phyloP scores from a whole-genome alignment of 1,140 invertebrate genomes.

The Rhagoletis pomonella region DNA sequence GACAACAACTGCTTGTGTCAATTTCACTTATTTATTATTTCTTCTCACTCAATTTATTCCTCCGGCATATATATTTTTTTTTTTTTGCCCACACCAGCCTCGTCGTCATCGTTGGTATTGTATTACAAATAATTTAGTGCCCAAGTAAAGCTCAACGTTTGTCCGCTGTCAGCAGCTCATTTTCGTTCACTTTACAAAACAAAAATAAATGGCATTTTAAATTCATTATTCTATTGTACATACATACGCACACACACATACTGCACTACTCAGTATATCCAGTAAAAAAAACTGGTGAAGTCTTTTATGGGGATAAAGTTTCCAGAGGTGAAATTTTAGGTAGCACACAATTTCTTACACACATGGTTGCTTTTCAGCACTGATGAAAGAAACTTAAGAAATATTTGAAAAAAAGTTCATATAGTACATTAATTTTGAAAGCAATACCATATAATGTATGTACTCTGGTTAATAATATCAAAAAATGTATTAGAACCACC shows the following conservation, averaged over 20 bases:
- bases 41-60: constrained; percentile 41
- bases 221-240: not conserved
- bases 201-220: not conserved
- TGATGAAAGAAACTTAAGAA: no score
- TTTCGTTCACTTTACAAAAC: not conserved
- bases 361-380: no score
- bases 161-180: not conserved
- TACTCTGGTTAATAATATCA: no score
- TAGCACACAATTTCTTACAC: no score
- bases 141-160: not conserved
- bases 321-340: no score
- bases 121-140: constrained; percentile 24
- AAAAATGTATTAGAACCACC: no score
- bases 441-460: no score
- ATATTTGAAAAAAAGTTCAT: no score
- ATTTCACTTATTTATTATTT: constrained; percentile 19
- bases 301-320: no score
- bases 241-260: not conserved
- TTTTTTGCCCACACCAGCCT: not conserved
- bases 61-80: not conserved
- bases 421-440: no score
- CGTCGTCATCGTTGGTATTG: not conserved
- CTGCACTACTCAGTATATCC: no score
- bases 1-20: not conserved
- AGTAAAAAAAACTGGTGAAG: no score